phyloP scores from a whole-genome alignment of 1,140 invertebrate genomes.

The Papilio polyxenes region DNA sequence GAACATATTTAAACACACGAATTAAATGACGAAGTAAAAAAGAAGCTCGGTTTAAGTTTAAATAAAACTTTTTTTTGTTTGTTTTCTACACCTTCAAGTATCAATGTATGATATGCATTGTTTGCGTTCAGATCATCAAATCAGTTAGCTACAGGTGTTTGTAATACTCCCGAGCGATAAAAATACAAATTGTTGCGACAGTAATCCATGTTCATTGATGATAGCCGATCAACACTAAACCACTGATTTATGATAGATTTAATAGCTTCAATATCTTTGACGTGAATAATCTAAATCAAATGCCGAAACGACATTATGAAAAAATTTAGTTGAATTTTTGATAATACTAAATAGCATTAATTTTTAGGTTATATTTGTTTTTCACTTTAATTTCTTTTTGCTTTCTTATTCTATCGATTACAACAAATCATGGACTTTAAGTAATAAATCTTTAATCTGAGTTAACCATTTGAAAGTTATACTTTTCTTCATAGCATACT shows the following conservation, averaged over 20 bases:
- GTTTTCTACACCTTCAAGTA: background rate
- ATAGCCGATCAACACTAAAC: background rate
- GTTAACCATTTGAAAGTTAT: no score
- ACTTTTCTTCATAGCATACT: no score
- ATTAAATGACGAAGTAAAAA: no score
- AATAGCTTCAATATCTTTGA: background rate
- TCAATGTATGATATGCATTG: background rate
- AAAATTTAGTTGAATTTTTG: background rate
- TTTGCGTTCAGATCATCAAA: background rate
- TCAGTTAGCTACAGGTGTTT: slow-evolving; percentile 29
- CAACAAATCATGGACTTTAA: no score
- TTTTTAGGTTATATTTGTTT: background rate
- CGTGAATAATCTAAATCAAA: background rate
- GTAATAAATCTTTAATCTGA: no score
- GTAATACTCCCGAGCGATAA: slow-evolving; percentile 11
- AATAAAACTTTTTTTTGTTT: no score
- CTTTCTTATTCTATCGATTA: background rate
- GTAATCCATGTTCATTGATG: slow-evolving; percentile 1
- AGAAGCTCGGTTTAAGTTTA: no score
- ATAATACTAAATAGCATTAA: background rate
- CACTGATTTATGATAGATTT: background rate
- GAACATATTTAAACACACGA: no score
- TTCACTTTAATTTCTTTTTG: no score
- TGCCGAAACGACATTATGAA: background rate
- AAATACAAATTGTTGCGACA: slow-evolving; percentile 23